These are phyloP conservation scores for Pelmatolapia mariae DNA, from an alignment of 2,113 vertebrate genomes.

Conservation along the genomic window DNA sequence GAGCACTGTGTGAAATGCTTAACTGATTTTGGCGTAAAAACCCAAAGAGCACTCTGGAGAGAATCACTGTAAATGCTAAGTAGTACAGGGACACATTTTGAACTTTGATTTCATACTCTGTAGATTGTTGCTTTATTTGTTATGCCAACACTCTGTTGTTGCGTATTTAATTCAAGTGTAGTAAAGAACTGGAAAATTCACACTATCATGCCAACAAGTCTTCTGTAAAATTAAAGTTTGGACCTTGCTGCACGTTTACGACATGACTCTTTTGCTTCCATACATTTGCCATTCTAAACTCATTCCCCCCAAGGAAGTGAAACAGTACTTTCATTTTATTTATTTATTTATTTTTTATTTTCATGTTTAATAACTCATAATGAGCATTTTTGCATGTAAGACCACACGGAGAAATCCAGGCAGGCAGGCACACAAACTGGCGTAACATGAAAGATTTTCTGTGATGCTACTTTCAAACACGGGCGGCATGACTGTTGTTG, in stretches of 20 bases:
- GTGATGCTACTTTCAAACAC: neutral
- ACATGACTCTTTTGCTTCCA: neutral
- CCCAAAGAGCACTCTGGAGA: conserved; percentile 5
- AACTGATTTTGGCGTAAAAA: conserved; percentile 35
- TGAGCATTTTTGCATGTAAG: neutral
- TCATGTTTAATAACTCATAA: neutral
- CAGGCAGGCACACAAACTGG: neutral
- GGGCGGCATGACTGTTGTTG: neutral
- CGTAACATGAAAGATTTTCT: neutral
- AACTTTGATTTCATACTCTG: neutral
- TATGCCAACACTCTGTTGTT: neutral
- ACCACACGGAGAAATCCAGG: neutral
- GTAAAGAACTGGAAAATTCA: neutral
- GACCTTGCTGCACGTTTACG: neutral
- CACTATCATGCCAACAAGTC: neutral
- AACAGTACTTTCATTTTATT: neutral
- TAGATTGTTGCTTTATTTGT: neutral
- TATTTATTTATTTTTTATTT: neutral
- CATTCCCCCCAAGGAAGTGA: neutral
- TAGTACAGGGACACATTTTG: conserved; percentile 1
- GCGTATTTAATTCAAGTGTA: neutral
- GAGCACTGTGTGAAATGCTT: conserved; percentile 8
- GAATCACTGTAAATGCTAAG: conserved; percentile 32
- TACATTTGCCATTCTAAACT: neutral
- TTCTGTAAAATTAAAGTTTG: neutral